Conservation (phyloP, 2,888 invertebrate species). For the Melieria picta region DNA sequence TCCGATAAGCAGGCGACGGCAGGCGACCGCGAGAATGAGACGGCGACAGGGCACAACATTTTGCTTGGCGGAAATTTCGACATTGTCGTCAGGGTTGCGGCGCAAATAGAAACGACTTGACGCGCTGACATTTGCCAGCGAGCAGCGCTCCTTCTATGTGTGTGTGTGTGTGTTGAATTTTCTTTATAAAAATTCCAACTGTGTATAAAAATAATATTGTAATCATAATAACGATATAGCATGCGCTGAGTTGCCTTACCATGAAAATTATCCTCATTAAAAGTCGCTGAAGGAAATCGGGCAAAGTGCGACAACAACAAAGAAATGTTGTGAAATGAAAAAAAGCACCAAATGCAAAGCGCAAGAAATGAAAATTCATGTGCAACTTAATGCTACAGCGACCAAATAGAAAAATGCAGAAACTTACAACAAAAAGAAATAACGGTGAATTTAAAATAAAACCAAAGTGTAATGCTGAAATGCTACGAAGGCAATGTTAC, state of each 20-base stretch:
- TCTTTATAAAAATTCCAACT: not conserved
- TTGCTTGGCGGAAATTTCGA: too few relatives aligned
- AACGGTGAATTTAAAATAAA: too few relatives aligned
- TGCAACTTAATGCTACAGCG: not conserved
- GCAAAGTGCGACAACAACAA: not conserved
- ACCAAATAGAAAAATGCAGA: too few relatives aligned
- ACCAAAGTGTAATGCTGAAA: too few relatives aligned
- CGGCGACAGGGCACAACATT: too few relatives aligned
- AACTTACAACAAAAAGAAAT: too few relatives aligned
- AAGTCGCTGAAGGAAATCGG: not conserved
- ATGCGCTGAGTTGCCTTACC: not conserved
- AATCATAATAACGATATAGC: constrained; percentile 10
- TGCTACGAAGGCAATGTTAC: too few relatives aligned
- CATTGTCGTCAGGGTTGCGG: too few relatives aligned
- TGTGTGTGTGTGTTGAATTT: not conserved
- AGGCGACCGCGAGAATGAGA: not conserved
- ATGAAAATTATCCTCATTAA: constrained; percentile 29
- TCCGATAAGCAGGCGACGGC: constrained; percentile 29
- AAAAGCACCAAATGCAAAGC: not conserved
- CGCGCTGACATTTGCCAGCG: too few relatives aligned
- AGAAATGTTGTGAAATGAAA: not conserved
- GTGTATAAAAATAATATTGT: constrained; percentile 9
- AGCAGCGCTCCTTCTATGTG: too few relatives aligned
- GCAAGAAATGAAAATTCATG: constrained; percentile 4
- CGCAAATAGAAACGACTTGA: too few relatives aligned